Base-by-base conservation (phyloP, 2,888 invertebrate species). In the Penaeus monodon region DNA sequence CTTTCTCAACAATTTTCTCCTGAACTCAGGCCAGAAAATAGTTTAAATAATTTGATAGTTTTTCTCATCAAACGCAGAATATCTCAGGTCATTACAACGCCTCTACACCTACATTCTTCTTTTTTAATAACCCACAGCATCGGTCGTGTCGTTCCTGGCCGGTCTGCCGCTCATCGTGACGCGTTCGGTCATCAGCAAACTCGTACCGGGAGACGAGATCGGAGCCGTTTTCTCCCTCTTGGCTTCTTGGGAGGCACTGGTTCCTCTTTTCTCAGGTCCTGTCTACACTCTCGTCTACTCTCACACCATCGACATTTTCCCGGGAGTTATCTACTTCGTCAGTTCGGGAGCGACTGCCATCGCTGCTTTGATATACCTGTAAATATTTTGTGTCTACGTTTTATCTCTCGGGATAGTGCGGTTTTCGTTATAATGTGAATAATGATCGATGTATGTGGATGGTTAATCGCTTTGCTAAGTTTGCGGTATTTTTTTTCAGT, bases 221-320 rank as follows among this genome's bases (percentile, higher is more conserved):
- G 89, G 89, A 1, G 70, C 77, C n/a, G 76, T 88, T 4, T 89
- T 89, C 80, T 89, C 89, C 17, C 49, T 89, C 7, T 27, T 89
- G 76, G 88, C 88, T 6, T 85, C 89, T 7, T 86, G 81, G 74
- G 89, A 89, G 49, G 65, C 84, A 24, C 33, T 88, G n/a, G 29
- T 89, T 17, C 89, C 89, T 8, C 66, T 86, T 2, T 2, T 86
- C 24, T 74, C 86, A 3, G 24, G 49, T 4, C 89, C 89, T 4
- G 44, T 86, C 22, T 89, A 86, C 82, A 89, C 89, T 7, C 22
- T 70, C 3, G 78, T 86, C n/a, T 89, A 88, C 68, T 84, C 88
- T 66, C 57, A 66, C 8, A 81, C 86, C 24, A 68, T 89, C 27
- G 49, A 63, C 24, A 17, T 24, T 29, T 80, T 88, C 29, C 89